Evolutionary conservation across 1,140 invertebrate species (phyloP).

Genomic region (Solenopsis fugax): DNA sequence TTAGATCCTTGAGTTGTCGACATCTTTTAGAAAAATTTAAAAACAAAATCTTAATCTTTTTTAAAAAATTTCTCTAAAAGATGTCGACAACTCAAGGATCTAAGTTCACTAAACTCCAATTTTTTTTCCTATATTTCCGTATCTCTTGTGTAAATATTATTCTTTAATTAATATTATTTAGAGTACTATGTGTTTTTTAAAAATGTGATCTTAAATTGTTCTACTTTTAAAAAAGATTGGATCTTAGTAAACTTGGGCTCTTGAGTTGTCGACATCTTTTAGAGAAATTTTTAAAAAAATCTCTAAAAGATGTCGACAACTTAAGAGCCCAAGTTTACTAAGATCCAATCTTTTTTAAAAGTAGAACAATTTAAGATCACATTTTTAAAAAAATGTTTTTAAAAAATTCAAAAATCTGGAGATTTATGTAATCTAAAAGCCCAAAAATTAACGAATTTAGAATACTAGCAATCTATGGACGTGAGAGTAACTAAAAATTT

Average conservation of each 20-base stretch:
- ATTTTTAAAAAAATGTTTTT: not conserved
- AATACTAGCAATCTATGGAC: not conserved
- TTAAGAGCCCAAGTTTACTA: no score
- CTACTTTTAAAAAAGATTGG: not conserved
- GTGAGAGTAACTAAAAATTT: not conserved
- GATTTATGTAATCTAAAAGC: not conserved
- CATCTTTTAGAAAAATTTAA: no score
- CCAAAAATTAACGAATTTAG: not conserved
- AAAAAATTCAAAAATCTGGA: not conserved
- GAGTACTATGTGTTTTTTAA: slow-evolving; percentile 15
- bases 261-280: not conserved
- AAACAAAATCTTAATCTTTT: no score
- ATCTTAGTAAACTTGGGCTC: no score
- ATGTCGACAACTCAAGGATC: no score
- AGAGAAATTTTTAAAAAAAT: not conserved
- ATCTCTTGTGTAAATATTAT: not conserved
- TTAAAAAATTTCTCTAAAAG: no score
- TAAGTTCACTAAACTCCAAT: slow-evolving; percentile 1
- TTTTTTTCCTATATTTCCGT: not conserved
- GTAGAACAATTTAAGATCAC: not conserved
- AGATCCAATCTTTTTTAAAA: not conserved
- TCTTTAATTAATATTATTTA: slow-evolving; percentile 35
- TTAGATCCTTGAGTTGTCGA: no score
- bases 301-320: no score
- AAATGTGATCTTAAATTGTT: not conserved